These are phyloP conservation scores for Hyposmocoma kahamanoa DNA, from an alignment of 1,140 invertebrate genomes.

Conservation along the genomic window DNA sequence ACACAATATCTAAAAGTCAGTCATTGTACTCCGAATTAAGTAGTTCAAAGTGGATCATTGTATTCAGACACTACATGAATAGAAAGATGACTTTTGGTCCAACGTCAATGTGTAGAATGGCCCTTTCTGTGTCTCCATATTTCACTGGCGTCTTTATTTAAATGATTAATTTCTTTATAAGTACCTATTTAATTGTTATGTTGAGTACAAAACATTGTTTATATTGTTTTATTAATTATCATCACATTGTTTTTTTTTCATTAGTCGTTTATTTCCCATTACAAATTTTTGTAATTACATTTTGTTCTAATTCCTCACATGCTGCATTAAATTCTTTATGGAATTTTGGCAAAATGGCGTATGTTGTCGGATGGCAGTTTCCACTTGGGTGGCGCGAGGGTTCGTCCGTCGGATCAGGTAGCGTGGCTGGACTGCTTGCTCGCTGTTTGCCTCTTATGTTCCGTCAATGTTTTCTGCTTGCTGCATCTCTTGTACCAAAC, in stretches of 20 bases:
- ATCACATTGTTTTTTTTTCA: neutral
- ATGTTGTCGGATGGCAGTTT: conserved; percentile 55
- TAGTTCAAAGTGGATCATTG: conserved; percentile 43
- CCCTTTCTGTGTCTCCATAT: conserved; percentile 51
- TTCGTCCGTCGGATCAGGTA: conserved; percentile 70
- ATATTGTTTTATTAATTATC: conserved; percentile 1
- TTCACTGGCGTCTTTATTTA: conserved; percentile 58
- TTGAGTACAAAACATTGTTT: neutral
- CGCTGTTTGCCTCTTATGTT: conserved; percentile 70
- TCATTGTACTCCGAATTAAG: conserved; percentile 23
- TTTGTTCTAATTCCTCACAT: conserved; percentile 64
- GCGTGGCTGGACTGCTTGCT: conserved; percentile 73
- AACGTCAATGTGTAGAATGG: conserved; percentile 58
- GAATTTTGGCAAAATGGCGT: conserved; percentile 39
- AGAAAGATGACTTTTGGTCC: conserved; percentile 62
- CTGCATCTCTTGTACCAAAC: conserved; percentile 64
- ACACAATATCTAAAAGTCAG: conserved; percentile 29
- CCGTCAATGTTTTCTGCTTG: conserved; percentile 70
- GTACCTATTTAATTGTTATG: neutral
- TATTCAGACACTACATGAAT: conserved; percentile 58
- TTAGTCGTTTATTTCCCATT: neutral
- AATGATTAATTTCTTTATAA: conserved; percentile 9
- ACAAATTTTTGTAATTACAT: conserved; percentile 19
- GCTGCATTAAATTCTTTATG: conserved; percentile 61
- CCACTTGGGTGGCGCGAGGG: conserved; percentile 61